phyloP scores from a whole-genome alignment of 35 echinoderm and acorn worm species.

The Holothuria glaberrima region DNA sequence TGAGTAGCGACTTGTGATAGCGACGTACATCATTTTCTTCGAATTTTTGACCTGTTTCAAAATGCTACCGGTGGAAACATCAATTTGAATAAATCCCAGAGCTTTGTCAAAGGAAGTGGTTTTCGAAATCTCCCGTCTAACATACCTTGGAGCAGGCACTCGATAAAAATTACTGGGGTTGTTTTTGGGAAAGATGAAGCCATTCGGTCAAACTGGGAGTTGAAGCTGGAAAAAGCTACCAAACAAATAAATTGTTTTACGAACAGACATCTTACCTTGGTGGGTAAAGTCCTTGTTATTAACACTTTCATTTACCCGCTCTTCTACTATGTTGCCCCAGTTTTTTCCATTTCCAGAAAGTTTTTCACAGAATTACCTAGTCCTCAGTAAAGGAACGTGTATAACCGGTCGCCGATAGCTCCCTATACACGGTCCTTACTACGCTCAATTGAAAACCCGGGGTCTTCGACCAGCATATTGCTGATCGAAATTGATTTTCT shows the following conservation, averaged over 20 bases:
- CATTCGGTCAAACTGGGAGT: constrained; percentile 1
- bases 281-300: not conserved
- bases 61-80: not conserved
- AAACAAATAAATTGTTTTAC: not conserved
- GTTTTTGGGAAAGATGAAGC: not conserved
- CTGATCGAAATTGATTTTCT: too few relatives aligned
- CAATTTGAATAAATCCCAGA: not conserved
- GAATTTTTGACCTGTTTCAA: not conserved
- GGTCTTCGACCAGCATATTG: too few relatives aligned
- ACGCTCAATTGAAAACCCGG: too few relatives aligned
- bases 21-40: not conserved
- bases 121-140: not conserved
- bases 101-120: not conserved
- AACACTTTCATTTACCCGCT: constrained; percentile 4
- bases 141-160: not conserved
- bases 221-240: not conserved
- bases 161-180: constrained; percentile 5
- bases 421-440: not conserved
- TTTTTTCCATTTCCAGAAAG: not conserved
- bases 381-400: not conserved
- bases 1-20: constrained; percentile 10
- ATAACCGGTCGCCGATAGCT: not conserved
- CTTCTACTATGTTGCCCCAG: not conserved
- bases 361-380: not conserved
- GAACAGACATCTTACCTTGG: not conserved